phyloP scores from a whole-genome alignment of 2,888 invertebrate genomes.

The Scaptomyza flava region DNA sequence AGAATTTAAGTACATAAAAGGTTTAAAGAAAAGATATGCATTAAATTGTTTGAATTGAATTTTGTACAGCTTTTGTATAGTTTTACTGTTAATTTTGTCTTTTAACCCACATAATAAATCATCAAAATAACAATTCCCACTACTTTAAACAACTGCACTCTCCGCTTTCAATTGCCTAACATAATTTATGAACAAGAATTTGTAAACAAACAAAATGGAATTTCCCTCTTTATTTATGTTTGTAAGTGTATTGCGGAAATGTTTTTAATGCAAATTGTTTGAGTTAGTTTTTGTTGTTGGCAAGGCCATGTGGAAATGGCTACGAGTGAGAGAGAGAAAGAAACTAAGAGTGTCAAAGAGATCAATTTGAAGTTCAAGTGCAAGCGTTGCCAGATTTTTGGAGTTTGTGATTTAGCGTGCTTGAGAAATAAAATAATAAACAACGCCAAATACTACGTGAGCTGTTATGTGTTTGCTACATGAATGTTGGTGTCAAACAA shows the following conservation, averaged over 20 bases:
- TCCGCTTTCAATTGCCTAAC: background rate
- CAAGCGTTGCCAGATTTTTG: constrained; percentile 24
- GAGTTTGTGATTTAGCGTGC: no score
- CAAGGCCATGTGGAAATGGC: constrained; percentile 7
- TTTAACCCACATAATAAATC: background rate
- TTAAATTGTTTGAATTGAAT: no score
- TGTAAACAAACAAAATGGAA: constrained; percentile 27
- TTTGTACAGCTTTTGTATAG: no score
- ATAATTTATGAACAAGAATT: constrained; percentile 28
- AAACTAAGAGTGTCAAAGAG: constrained; percentile 4
- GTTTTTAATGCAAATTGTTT: constrained; percentile 20
- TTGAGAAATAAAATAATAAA: no score
- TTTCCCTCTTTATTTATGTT: constrained; percentile 8
- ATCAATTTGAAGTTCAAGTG: constrained; percentile 48
- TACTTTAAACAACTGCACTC: background rate
- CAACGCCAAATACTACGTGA: constrained; percentile 37
- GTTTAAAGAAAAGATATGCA: no score
- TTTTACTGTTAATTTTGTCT: background rate
- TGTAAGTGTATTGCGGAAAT: constrained; percentile 45
- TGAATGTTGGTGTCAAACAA: constrained; percentile 21
- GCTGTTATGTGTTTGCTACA: constrained; percentile 35
- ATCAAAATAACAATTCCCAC: constrained; percentile 9
- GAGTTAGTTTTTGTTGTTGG: background rate
- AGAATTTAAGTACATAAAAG: no score
- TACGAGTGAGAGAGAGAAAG: background rate